Evolutionary conservation across 92 coral and sea anemone genomes (phyloP), one percentile per base, ranked within the genome.

Genomic region (Micromussa lordhowensis): DNA sequence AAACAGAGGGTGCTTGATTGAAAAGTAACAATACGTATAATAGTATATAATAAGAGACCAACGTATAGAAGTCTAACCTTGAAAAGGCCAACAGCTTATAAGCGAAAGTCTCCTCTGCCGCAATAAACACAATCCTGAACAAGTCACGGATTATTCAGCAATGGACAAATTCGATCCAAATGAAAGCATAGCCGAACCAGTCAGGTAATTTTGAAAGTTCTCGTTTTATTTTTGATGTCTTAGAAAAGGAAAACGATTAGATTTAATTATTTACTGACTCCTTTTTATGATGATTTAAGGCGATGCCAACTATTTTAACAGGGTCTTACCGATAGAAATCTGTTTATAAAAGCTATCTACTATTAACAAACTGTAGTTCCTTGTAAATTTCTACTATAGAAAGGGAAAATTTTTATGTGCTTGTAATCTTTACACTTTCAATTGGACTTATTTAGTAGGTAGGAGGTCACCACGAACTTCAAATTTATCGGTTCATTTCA

Each of bases 21-120:
- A 77, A 76, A 85, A 85, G 88, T 85, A 85, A 86, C 89, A 86
- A 86, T 86, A 86, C 82, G 32, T 40, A 48, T 86, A 48, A 77
- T 86, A 48, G 77, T 78, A 86, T 77, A 77, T 38, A 86, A 63
- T 63, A 61, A 24, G 77, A 49, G 69, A 31, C 44, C 83, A 86
- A 64, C 83, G 48, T 86, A 28, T 83, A 38, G 83, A 78, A 77
- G 89, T 29, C 83, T 58, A 61, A 40, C 10, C 18, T 28, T 57
- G 17, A 75, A 51, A 69, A 63, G 9, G 29, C 30, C 30, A 40
- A 73, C 49, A 35, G 16, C 32, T 32, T 55, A 49, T 28, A 26
- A 31, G 80, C 15, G 24, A 34, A 54, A 57, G 54, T 13, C 53
- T 17, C 4, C 36, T 82, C 77, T 44, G 35, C 68, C 38, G 0